phyloP scores from a whole-genome alignment of 2,113 vertebrate species.

The Xyrauchen texanus region DNA sequence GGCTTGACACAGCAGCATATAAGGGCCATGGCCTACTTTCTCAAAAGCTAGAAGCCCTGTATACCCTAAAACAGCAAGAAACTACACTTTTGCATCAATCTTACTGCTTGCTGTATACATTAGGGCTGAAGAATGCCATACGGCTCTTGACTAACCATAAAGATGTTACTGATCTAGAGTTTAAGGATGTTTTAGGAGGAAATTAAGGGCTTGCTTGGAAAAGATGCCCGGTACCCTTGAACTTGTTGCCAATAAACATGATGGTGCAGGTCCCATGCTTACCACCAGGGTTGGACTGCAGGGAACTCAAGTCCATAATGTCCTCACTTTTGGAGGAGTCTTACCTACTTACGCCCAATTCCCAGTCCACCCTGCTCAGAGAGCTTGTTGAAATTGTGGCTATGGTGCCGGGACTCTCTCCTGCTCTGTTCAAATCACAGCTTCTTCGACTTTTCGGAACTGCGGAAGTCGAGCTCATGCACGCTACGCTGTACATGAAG shows the following conservation, averaged over 20 bases:
- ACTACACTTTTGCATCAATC: conserved; percentile 74
- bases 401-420: conserved; percentile 80
- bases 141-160: conserved; percentile 63
- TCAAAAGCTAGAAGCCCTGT: conserved; percentile 75
- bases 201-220: conserved; percentile 69
- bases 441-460: conserved; percentile 85
- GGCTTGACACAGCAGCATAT: conserved; percentile 61
- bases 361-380: conserved; percentile 80
- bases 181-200: conserved; percentile 70
- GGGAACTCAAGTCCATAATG: conserved; percentile 78
- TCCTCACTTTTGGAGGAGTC: conserved; percentile 82
- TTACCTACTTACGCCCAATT: conserved; percentile 79
- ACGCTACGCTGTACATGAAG: conserved; percentile 82
- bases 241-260: conserved; percentile 53
- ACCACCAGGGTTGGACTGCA: conserved; percentile 74
- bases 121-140: conserved; percentile 77
- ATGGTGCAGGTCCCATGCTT: conserved; percentile 66
- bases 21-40: conserved; percentile 75
- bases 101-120: conserved; percentile 72
- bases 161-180: conserved; percentile 56
- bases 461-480: conserved; percentile 75
- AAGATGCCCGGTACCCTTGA: conserved; percentile 45
- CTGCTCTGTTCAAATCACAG: conserved; percentile 82
- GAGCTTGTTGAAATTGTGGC: conserved; percentile 79
- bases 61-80: conserved; percentile 72